Base-by-base conservation (phyloP, 2,888 invertebrate species). In the Ectropis crepuscularia region DNA sequence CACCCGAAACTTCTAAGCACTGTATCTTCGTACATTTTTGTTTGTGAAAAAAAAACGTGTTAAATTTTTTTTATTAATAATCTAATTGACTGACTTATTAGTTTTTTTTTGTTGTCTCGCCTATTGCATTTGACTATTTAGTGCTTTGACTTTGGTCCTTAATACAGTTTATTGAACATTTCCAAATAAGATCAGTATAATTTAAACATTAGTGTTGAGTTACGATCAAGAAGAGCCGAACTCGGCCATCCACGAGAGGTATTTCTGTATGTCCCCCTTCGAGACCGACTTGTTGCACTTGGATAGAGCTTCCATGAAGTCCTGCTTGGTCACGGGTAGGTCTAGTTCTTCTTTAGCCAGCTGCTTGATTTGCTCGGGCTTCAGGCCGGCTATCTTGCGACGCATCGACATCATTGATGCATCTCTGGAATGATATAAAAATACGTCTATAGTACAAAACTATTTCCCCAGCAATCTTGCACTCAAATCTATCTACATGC, bases 371-470 rank as follows among this genome's bases (percentile, higher is more conserved):
- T 99, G 97, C 82, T 99, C 98, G 0, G 98, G 98, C 77, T 96
- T 96, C 38, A 99, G 93, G 5, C 99, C 99, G 57, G 96, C 96
- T 67, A 99, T 99, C 89, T 98, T 97, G 58, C 98, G 94, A 46
- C 99, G 94, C 98, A 99, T 99, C 0, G 98, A 97, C 99, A 99
- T 99, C 99, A 99, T 99, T 41, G 99, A 98, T 6, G 99, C 99
- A 93, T 99, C 99, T 76, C 99, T 97, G 83, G 5, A 83, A 81
- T 74, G 50, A 48, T 54, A 38, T 58, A 41, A 9, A 43, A 16
- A 6, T 41, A 41, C 6, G 36, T 4, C 16, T 28, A 28, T 28
- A 28, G 16, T 28, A 28, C 16, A 28, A 28, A 28, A 28, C 16
- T 28, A 28, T 28, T 28, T 28, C 1, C 16, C 16, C 16, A 28